A percentile compares a stretch with the other conserved stretches of the same genome.
Conservation (phyloP, 2,113 vertebrate species). For the Ictidomys tridecemlineatus region DNA sequence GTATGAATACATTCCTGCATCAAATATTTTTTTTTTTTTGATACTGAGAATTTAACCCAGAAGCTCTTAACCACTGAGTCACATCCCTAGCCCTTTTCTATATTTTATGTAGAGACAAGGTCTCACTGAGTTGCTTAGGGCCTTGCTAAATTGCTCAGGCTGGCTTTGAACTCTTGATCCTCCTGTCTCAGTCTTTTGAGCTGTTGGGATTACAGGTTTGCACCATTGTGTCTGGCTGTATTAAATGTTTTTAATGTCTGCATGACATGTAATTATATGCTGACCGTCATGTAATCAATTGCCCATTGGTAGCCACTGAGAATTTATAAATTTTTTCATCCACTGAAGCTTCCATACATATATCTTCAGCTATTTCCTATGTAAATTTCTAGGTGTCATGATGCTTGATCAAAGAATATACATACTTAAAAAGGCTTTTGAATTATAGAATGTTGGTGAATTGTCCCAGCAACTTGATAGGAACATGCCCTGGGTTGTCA, state of each 20-base stretch:
- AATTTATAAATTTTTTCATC: slow-evolving; percentile 54
- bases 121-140: not conserved
- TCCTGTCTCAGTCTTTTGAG: not conserved
- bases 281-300: not conserved
- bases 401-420: slow-evolving; percentile 40
- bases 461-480: slow-evolving; percentile 56
- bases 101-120: not conserved
- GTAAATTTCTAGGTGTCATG: slow-evolving; percentile 12
- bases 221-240: not conserved
- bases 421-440: slow-evolving; percentile 64
- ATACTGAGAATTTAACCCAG: not conserved
- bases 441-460: slow-evolving; percentile 65
- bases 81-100: not conserved
- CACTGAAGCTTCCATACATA: slow-evolving; percentile 41
- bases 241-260: slow-evolving; percentile 20
- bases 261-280: not conserved
- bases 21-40: not conserved
- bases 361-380: not conserved
- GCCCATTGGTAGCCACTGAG: not conserved
- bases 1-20: not conserved
- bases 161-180: not conserved
- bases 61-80: not conserved
- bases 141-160: not conserved
- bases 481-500: not conserved
- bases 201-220: not conserved